Conservation (phyloP, 1,140 invertebrate genomes). For the Bombus turneri region DNA sequence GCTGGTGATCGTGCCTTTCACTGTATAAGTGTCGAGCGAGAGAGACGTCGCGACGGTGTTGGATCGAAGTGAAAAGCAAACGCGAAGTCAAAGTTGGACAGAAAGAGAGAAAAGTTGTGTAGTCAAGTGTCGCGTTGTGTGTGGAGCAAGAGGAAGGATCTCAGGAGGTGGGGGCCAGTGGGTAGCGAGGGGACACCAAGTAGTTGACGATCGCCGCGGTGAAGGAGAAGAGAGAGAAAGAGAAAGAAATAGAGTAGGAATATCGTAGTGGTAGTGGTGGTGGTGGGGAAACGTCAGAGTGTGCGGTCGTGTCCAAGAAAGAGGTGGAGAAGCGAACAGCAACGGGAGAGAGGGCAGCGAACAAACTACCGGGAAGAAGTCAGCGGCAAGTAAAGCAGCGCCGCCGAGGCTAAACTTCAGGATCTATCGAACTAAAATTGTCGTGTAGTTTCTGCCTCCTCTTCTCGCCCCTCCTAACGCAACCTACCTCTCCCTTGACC, state of each 20-base stretch:
- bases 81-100: background rate
- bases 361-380: slow-evolving; percentile 82
- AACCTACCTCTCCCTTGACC: slow-evolving; percentile 54
- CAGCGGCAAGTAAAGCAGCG: slow-evolving; percentile 79
- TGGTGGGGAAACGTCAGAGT: slow-evolving; percentile 55
- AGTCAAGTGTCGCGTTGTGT: slow-evolving; percentile 72
- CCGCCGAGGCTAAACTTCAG: slow-evolving; percentile 79
- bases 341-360: slow-evolving; percentile 67
- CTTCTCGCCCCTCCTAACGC: slow-evolving; percentile 51
- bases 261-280: background rate
- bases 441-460: slow-evolving; percentile 80
- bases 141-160: slow-evolving; percentile 62
- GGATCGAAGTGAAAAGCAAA: slow-evolving; percentile 18
- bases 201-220: slow-evolving; percentile 61
- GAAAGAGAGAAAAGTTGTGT: slow-evolving; percentile 51
- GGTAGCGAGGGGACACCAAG: slow-evolving; percentile 60
- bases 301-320: slow-evolving; percentile 59
- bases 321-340: slow-evolving; percentile 51
- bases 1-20: slow-evolving; percentile 49
- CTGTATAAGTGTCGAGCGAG: slow-evolving; percentile 22
- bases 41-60: slow-evolving; percentile 23
- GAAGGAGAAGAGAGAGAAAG: slow-evolving; percentile 29
- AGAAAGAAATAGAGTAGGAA: slow-evolving; percentile 42
- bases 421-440: slow-evolving; percentile 82
- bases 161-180: slow-evolving; percentile 66